A percentile compares a stretch with the other conserved stretches of the same genome.
These are phyloP conservation scores for Platyscapa corneri DNA, from an alignment of 1,140 invertebrate species.

Conservation along the genomic window DNA sequence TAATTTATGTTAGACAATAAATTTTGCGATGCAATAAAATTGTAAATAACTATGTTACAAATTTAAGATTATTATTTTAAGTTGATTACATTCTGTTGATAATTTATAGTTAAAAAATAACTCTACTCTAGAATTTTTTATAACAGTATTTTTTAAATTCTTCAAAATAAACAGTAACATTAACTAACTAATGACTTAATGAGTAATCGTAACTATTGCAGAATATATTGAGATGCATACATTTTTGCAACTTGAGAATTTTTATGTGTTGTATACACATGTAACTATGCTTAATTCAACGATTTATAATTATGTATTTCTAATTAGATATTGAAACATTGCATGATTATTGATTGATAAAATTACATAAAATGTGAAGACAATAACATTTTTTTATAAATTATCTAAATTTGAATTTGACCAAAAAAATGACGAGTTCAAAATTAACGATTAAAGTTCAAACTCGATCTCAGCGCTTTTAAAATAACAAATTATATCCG, in stretches of 20 bases:
- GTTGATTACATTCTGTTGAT: background rate
- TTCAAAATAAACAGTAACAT: background rate
- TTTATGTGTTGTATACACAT: background rate
- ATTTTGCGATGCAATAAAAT: background rate
- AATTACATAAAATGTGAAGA: background rate
- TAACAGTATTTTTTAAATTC: background rate
- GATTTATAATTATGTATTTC: background rate
- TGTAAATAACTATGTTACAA: background rate
- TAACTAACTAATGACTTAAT: background rate
- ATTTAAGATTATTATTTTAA: background rate
- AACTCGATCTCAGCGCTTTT: background rate
- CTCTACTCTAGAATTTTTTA: background rate
- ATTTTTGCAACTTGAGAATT: background rate
- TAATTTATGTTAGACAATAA: too few relatives aligned
- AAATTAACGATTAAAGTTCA: background rate
- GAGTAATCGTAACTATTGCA: background rate
- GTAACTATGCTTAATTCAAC: background rate
- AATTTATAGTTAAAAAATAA: too few relatives aligned
- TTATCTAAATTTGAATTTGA: background rate
- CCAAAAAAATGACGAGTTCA: background rate
- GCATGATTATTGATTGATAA: background rate
- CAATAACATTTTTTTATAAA: background rate
- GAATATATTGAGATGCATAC: background rate
- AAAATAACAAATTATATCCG: background rate
- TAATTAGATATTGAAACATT: background rate